These are phyloP conservation scores for Drosophila ercepeae DNA, from an alignment of 1,140 invertebrate genomes.

Conservation along the genomic window DNA sequence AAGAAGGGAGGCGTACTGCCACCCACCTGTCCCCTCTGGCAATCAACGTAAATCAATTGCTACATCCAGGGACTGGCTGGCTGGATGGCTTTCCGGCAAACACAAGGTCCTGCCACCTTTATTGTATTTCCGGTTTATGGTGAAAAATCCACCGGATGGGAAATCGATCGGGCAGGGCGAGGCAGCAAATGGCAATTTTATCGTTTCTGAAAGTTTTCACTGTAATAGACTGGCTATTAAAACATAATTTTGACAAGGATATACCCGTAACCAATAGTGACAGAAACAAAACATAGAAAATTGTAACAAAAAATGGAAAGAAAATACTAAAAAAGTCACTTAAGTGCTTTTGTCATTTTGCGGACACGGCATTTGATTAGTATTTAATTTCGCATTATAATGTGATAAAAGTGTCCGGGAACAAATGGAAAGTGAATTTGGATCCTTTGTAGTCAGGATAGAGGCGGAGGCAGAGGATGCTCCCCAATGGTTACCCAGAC, in stretches of 20 bases:
- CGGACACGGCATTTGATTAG: slow-evolving; percentile 35
- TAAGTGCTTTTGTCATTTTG: slow-evolving; percentile 42
- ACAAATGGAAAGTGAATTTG: slow-evolving; percentile 13
- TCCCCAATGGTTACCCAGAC: neutral
- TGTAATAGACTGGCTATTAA: slow-evolving; percentile 30
- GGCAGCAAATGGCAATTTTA: slow-evolving; percentile 8
- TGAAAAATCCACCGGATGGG: neutral
- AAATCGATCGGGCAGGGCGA: neutral
- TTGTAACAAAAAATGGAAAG: neutral
- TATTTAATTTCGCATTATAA: slow-evolving; percentile 50
- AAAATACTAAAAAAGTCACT: neutral
- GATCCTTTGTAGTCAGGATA: neutral
- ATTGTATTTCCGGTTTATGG: slow-evolving; percentile 3
- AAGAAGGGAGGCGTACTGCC: neutral
- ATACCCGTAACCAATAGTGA: slow-evolving; percentile 12
- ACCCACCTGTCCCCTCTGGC: slow-evolving; percentile 1
- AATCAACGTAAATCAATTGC: slow-evolving; percentile 24
- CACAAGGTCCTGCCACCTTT: neutral
- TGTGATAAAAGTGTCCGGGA: slow-evolving; percentile 10
- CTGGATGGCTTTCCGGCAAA: neutral
- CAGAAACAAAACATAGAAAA: neutral
- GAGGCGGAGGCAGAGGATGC: neutral
- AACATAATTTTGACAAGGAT: slow-evolving; percentile 22
- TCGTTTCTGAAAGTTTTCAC: slow-evolving; percentile 12
- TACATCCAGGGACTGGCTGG: neutral